phyloP scores from a whole-genome alignment of 2,888 invertebrate genomes.

The Ditylenchus weischeri region DNA sequence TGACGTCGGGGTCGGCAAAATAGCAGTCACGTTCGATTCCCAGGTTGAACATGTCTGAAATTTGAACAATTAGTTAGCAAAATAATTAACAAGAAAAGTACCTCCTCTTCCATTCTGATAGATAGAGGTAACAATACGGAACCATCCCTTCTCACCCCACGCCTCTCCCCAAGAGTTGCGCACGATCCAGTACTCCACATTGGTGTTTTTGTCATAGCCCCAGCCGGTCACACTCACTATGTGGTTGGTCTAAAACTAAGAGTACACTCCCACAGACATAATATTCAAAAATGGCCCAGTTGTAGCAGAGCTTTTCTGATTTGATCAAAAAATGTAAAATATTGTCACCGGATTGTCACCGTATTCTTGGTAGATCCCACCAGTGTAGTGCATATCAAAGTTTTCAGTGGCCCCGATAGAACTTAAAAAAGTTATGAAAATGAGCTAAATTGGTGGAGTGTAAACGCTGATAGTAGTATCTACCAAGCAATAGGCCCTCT shows the following conservation, averaged over 20 bases:
- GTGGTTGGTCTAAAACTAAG: slow-evolving; percentile 58
- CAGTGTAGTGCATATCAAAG: slow-evolving; percentile 57
- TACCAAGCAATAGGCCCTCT: slow-evolving; percentile 63
- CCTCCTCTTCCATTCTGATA: slow-evolving; percentile 60
- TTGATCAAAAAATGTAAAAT: too few relatives aligned
- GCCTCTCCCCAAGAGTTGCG: slow-evolving; percentile 63
- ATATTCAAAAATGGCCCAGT: neutral
- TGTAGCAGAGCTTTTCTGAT: neutral
- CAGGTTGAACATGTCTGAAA: slow-evolving; percentile 60
- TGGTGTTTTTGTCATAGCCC: slow-evolving; percentile 60
- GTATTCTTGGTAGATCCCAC: slow-evolving; percentile 60
- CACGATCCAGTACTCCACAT: slow-evolving; percentile 63
- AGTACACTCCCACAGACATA: neutral
- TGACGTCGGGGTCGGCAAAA: slow-evolving; percentile 61
- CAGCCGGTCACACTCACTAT: slow-evolving; percentile 63
- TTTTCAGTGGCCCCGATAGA: slow-evolving; percentile 57
- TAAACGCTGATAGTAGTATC: too few relatives aligned
- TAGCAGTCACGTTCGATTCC: slow-evolving; percentile 62
- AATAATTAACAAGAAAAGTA: too few relatives aligned
- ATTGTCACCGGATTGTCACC: slow-evolving; percentile 37
- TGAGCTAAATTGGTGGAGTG: too few relatives aligned
- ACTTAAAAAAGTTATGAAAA: neutral
- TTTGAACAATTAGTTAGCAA: too few relatives aligned
- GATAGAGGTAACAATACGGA: slow-evolving; percentile 62
- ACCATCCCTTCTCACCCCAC: slow-evolving; percentile 61